These are phyloP conservation scores for Eristalis arbustorum DNA, from an alignment of 2,888 invertebrate genomes.

Conservation along the genomic window DNA sequence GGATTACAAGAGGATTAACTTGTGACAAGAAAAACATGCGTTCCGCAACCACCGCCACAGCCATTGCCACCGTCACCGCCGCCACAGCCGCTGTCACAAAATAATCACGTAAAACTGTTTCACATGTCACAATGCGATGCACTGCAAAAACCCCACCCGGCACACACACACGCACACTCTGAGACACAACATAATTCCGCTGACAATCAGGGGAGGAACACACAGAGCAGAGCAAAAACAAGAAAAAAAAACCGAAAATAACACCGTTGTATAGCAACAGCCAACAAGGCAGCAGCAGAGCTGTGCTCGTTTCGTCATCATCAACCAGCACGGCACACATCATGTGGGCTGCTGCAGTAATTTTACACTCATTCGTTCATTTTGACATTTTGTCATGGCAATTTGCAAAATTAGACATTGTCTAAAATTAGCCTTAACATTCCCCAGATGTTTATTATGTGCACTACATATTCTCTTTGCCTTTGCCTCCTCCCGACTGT, in stretches of 20 bases:
- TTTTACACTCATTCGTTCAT: conserved; percentile 66
- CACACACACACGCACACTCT: conserved; percentile 17
- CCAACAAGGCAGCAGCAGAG: not conserved
- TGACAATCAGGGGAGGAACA: conserved; percentile 18
- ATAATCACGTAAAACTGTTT: conserved; percentile 45
- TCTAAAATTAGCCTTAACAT: conserved; percentile 69
- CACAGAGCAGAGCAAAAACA: not conserved
- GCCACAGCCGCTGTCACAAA: conserved; percentile 34
- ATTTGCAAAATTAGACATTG: conserved; percentile 70
- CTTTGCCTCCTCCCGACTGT: not conserved
- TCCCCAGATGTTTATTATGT: conserved; percentile 68
- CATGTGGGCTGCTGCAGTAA: conserved; percentile 64
- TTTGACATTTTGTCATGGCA: conserved; percentile 71
- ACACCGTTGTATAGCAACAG: not conserved
- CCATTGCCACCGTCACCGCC: not conserved
- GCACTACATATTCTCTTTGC: conserved; percentile 28
- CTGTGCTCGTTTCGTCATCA: conserved; percentile 24
- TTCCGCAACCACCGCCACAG: conserved; percentile 32
- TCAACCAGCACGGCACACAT: conserved; percentile 29
- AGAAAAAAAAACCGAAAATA: not conserved
- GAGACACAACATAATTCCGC: conserved; percentile 45
- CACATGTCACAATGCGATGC: conserved; percentile 30
- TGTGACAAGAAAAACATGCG: conserved; percentile 22
- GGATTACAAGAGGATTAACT: conserved; percentile 40
- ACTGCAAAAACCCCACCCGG: conserved; percentile 36